Conservation (phyloP, 2,113 vertebrate genomes). For the Xiphophorus hellerii region DNA sequence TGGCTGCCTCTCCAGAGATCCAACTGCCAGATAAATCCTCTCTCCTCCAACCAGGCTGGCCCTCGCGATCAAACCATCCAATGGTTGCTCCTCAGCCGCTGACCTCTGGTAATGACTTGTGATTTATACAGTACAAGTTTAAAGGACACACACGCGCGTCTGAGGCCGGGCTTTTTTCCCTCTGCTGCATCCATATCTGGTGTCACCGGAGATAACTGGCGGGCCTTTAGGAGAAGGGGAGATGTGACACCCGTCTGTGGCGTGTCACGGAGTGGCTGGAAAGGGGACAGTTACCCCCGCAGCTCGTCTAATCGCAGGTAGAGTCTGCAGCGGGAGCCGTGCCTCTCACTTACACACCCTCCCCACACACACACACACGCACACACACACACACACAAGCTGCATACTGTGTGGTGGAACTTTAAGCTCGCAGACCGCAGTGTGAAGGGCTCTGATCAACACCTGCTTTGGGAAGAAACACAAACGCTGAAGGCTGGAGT, state of each 20-base stretch:
- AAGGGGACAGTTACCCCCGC: constrained; percentile 68
- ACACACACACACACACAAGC: constrained; percentile 52
- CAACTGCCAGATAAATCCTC: constrained; percentile 73
- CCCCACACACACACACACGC: constrained; percentile 50
- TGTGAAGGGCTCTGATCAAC: constrained; percentile 67
- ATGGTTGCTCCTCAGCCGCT: constrained; percentile 53
- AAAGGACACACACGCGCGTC: constrained; percentile 61
- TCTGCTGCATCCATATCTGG: constrained; percentile 59
- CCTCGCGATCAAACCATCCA: constrained; percentile 59
- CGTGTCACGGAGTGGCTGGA: constrained; percentile 72
- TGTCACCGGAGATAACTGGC: constrained; percentile 69
- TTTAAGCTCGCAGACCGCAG: constrained; percentile 60
- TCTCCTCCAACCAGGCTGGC: constrained; percentile 69
- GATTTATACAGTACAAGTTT: constrained; percentile 76
- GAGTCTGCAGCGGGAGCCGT: constrained; percentile 57
- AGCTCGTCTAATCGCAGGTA: constrained; percentile 68
- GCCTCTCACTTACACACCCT: constrained; percentile 51
- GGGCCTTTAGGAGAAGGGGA: constrained; percentile 63
- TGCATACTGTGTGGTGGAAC: constrained; percentile 35
- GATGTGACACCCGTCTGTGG: constrained; percentile 66
- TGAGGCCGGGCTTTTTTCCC: constrained; percentile 15
- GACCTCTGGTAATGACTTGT: constrained; percentile 75
- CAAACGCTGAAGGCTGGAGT: constrained; percentile 2
- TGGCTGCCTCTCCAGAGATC: constrained; percentile 71
- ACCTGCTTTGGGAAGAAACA: constrained; percentile 60